These are phyloP conservation scores for Conops quadrifasciatus DNA, from an alignment of 2,888 invertebrate species.

Conservation along the genomic window DNA sequence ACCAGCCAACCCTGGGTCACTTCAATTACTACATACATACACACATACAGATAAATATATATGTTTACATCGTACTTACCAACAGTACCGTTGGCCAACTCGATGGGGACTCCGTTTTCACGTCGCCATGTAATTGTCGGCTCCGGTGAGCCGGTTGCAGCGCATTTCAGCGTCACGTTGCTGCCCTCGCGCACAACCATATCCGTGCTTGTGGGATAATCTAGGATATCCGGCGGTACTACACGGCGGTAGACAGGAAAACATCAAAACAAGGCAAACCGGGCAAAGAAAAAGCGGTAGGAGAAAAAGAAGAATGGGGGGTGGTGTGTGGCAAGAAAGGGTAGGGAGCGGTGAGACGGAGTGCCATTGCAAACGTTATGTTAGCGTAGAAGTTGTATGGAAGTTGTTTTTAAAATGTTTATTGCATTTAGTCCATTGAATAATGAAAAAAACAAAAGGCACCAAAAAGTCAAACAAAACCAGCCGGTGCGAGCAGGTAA, in stretches of 20 bases:
- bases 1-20: neutral
- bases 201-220: conserved; percentile 84
- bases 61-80: conserved; percentile 66
- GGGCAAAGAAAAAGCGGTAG: neutral
- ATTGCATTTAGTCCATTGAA: conserved; percentile 4
- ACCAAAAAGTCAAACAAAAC: neutral
- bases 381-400: neutral
- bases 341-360: neutral
- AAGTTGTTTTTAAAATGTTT: neutral
- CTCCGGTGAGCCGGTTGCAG: conserved; percentile 85
- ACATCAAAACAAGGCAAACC: conserved; percentile 8
- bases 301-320: neutral
- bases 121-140: conserved; percentile 90
- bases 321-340: neutral
- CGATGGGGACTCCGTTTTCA: conserved; percentile 81
- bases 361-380: neutral
- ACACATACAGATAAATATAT: too few relatives aligned
- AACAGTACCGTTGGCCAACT: conserved; percentile 74
- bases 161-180: conserved; percentile 85
- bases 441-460: neutral
- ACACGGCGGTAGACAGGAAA: conserved; percentile 42
- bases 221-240: conserved; percentile 89
- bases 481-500: neutral
- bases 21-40: neutral
- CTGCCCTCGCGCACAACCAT: conserved; percentile 89